Evolutionary conservation across 1,140 invertebrate species (phyloP), one percentile per base, ranked within the genome.

Genomic region (Hylaeus anthracinus): DNA sequence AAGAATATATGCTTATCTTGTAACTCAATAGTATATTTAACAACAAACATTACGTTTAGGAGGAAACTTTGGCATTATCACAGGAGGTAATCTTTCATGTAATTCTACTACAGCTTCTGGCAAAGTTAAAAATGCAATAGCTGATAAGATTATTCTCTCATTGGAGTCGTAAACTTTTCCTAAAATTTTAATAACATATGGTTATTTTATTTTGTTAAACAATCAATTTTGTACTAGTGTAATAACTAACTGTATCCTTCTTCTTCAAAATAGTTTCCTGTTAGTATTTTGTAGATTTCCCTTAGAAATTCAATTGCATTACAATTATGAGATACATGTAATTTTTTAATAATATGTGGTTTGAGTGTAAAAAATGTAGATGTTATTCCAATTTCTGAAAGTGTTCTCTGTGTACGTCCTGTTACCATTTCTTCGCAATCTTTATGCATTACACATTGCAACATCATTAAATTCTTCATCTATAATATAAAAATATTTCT

Each of bases 101-200:
- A 93, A 82, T 80, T 91, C 87, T 0, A 85, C n/a, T 5, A 92
- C 72, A 9, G 89, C 81, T 74, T 91, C 90, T 53, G 92, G 91
- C 43, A 93, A 82, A 12, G 90, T 89, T 26, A 93, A 83, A 58
- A 92, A 91, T 53, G 92, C 91, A 41, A 93, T 93, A 0, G 89
- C 88, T 39, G 93, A 91, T 71, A 93, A 74, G 56, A 93, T 88
- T 39, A 93, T 88, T 79, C 89, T 88, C 66, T 92, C 92, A 26
- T 91, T 92, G 61, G 90, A 91, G 56, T 87, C 86, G 9, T 93
- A 93, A 60, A 67, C 10, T 26, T 85, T 77, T 70, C 90, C 91
- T 93, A 60, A 48, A 88, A 88, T 56, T 63, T 14, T 61, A 69
- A 79, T 74, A 84, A 84, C 69, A 64, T 45, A n/a, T 5, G 60